Evolutionary conservation across 2,888 invertebrate genomes (phyloP).

Genomic region (Amblyjoppa proteus): DNA sequence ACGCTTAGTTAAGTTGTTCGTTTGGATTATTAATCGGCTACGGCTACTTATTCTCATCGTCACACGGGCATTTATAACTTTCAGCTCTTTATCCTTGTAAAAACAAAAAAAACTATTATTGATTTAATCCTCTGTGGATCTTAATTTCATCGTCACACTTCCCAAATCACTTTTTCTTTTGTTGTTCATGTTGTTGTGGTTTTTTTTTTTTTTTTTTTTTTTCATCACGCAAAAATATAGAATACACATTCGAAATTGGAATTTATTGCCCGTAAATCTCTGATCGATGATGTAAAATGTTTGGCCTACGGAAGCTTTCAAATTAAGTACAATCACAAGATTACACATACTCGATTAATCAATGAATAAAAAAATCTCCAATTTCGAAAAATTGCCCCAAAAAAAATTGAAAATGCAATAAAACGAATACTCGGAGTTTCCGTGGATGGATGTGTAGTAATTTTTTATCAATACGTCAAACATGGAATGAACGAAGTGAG

Average conservation of each 20-base stretch:
- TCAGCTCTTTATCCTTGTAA: not conserved
- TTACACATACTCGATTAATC: not conserved
- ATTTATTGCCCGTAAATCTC: not conserved
- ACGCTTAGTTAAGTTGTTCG: conserved; percentile 81
- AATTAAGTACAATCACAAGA: not conserved
- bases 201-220: not conserved
- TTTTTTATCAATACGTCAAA: conserved; percentile 60
- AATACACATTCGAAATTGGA: not conserved
- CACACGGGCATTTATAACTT: conserved; percentile 7
- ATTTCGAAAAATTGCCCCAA: not conserved
- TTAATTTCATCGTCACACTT: not conserved
- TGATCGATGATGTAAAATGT: not conserved
- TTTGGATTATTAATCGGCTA: conserved; percentile 76
- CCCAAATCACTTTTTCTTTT: too few species aligned
- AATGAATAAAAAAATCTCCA: not conserved
- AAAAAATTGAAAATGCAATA: conserved; percentile 42
- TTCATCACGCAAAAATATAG: not conserved
- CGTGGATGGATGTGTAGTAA: conserved; percentile 53
- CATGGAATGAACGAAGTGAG: conserved; percentile 50
- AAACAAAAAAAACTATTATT: not conserved
- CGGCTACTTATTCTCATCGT: conserved; percentile 55
- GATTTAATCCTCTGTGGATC: not conserved
- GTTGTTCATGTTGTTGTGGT: too few species aligned
- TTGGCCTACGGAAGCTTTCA: not conserved
- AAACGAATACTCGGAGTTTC: conserved; percentile 41